Evolutionary conservation across 1,140 invertebrate genomes (phyloP), one percentile per base, ranked within the genome.

Genomic region (Ptiloglossa arizonensis): DNA sequence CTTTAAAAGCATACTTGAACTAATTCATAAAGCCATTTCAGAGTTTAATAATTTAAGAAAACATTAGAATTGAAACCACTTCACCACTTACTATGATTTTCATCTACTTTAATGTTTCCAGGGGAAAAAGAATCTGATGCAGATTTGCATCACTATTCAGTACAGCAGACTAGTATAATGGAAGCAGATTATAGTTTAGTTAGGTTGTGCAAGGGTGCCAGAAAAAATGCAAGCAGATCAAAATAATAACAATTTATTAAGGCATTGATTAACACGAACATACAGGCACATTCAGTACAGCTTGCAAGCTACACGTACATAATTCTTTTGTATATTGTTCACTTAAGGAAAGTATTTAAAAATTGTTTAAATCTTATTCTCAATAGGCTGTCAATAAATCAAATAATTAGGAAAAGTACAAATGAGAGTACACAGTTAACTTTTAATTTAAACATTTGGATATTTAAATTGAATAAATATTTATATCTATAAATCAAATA

Each of bases 181-280:
- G 48, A 79, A 86, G 75, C 74, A 70, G 27, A 62, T 82, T 38
- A 27, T 56, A 79, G 52, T 78, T 9, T 62, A 82, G 78, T 76
- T 77, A 80, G 76, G 76, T 87, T 80, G 80, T 86, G 83, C 78
- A 32, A 82, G 80, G 87, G 80, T 86, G 83, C 83, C 81, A 89
- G 86, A 89, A 89, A 89, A 87, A 91, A 90, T 87, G 79, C 87
- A 87, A 89, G 85, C 88, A 79, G 69, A 72, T 91, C 86, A 90
- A 90, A 90, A 90, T 91, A 90, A 91, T 87, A 91, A 91, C 82
- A 88, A 82, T 91, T 91, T 90, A 89, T 90, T 91, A 89, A 88
- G 84, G 79, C 81, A 86, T 86, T 67, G 72, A 87, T 75, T 87
- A 90, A 91, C 89, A 91, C 80, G 86, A 82, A 89, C 66, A 59